These are phyloP conservation scores for Apaloderma vittatum DNA, from an alignment of 2,113 vertebrate species.

Conservation along the genomic window DNA sequence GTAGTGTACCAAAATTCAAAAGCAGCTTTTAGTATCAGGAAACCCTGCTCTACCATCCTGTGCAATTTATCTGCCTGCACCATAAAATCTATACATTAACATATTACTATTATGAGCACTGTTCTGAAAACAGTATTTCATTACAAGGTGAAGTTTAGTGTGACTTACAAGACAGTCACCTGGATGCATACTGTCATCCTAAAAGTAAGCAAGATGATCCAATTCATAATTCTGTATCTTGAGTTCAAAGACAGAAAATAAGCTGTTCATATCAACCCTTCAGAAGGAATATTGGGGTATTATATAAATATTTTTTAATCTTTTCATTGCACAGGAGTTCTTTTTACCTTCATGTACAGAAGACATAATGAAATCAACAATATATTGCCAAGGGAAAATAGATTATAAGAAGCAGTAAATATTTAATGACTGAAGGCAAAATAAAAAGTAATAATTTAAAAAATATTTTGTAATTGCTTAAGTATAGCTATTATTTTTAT, in stretches of 20 bases:
- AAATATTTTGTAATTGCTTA: background rate
- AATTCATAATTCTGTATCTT: background rate
- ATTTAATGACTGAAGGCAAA: background rate
- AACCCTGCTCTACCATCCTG: background rate
- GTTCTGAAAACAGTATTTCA: background rate
- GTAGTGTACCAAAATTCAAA: background rate
- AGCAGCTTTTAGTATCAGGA: background rate
- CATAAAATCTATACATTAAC: background rate
- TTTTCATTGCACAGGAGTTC: background rate
- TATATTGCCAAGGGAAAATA: background rate
- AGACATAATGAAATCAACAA: background rate
- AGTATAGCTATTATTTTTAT: background rate
- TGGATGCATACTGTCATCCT: background rate
- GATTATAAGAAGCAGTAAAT: background rate
- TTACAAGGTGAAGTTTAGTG: background rate
- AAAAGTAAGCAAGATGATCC: background rate
- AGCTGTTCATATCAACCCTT: background rate
- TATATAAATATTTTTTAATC: rapidly evolving
- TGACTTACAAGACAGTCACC: background rate
- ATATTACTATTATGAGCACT: background rate
- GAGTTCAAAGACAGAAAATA: background rate
- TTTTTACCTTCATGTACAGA: background rate
- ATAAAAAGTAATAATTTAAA: background rate
- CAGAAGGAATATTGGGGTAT: background rate
- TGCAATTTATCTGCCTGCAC: background rate